Evolutionary conservation across 2,888 invertebrate species (phyloP).

Genomic region (Meliscaeva auricollis): DNA sequence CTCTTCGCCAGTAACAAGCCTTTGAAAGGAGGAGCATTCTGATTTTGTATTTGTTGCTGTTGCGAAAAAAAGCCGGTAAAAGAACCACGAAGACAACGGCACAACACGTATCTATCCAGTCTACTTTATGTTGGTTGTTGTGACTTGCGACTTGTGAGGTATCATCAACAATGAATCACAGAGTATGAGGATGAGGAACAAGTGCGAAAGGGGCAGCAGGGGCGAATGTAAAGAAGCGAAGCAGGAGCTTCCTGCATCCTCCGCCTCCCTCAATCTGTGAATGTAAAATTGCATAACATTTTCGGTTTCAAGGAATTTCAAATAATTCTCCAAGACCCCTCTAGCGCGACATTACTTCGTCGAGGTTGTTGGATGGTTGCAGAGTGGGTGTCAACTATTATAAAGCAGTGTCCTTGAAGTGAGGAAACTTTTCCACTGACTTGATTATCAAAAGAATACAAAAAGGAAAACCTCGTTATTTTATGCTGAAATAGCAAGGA

Average conservation of each 20-base stretch:
- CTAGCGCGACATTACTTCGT: constrained; percentile 26
- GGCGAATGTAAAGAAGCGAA: neutral
- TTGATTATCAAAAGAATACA: neutral
- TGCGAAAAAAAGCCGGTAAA: neutral
- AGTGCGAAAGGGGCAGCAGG: neutral
- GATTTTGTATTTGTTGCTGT: neutral
- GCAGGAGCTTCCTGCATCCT: constrained; percentile 29
- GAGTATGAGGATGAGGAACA: neutral
- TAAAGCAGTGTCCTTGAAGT: constrained; percentile 40
- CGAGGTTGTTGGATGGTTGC: neutral
- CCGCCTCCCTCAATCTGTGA: neutral
- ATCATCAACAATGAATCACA: constrained; percentile 45
- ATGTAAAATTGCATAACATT: constrained; percentile 53
- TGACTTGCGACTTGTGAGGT: constrained; percentile 19
- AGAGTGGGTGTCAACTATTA: constrained; percentile 22
- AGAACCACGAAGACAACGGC: constrained; percentile 8
- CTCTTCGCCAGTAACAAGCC: constrained; percentile 2
- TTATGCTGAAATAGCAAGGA: constrained; percentile 29
- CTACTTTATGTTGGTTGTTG: constrained; percentile 6
- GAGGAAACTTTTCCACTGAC: constrained; percentile 22
- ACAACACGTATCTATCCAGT: constrained; percentile 32
- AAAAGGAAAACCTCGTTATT: constrained; percentile 35
- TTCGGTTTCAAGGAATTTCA: constrained; percentile 52
- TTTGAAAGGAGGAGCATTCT: neutral
- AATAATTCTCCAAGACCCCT: constrained; percentile 34